A percentile compares a stretch with the other conserved stretches of the same genome.
Conservation (phyloP, 2,888 invertebrate genomes). For the Lycaena phlaeas region DNA sequence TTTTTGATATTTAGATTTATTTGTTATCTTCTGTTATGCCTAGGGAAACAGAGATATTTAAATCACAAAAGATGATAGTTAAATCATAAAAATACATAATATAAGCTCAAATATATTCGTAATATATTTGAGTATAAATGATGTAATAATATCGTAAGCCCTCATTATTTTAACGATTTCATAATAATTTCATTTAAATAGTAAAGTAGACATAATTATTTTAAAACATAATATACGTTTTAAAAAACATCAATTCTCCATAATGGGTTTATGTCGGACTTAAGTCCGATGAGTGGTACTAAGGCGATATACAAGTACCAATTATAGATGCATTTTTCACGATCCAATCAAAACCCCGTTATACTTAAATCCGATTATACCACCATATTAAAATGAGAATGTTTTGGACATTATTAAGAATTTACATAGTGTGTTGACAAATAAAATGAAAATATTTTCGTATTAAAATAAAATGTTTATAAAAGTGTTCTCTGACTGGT, state of each 20-base stretch:
- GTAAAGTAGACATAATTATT: background rate
- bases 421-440: conserved; percentile 1
- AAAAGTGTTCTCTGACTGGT: conserved; percentile 31
- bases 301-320: background rate
- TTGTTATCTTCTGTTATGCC: too few relatives aligned
- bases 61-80: too few relatives aligned
- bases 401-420: conserved; percentile 5
- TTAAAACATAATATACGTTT: background rate
- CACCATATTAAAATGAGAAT: conserved; percentile 3
- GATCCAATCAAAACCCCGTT: conserved; percentile 4
- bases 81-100: too few relatives aligned
- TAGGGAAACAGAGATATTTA: too few relatives aligned
- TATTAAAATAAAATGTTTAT: conserved; percentile 3
- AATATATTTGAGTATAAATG: too few relatives aligned
- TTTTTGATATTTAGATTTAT: too few relatives aligned
- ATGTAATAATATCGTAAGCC: too few relatives aligned
- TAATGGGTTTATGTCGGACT: background rate
- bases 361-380: conserved; percentile 4
- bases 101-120: too few relatives aligned
- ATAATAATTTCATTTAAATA: too few relatives aligned
- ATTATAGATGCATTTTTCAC: conserved; percentile 1
- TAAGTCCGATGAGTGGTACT: background rate
- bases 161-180: too few relatives aligned
- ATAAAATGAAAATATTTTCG: background rate
- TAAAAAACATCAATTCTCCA: background rate